Evolutionary conservation across 2,797 vertebrate species (phyloP), one percentile per base, ranked within the genome.

Genomic region (Euthynnus affinis): DNA sequence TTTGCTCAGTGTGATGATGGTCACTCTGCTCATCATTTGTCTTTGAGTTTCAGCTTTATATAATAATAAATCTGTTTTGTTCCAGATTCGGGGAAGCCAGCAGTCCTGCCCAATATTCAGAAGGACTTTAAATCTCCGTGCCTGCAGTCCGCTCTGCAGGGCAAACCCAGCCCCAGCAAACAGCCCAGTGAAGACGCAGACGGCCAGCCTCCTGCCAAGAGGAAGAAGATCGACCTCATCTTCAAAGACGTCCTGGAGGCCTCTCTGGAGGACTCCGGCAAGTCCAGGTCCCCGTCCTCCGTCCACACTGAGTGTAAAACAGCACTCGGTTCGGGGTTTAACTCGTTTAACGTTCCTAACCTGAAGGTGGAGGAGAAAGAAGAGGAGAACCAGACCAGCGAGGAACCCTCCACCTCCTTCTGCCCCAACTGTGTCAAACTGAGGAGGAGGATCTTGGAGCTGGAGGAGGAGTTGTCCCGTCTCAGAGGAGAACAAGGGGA

Each of bases 161-260:
- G 92, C 81, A 96, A 90, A 95, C 94, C 93, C 88, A 95, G 87
- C 89, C 93, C 78, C 91, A 92, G 75, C 69, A 97, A 97, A 80
- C 96, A 95, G 64, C 85, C 90, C 57, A 92, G 88, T 59, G 96
- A 97, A 0, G 97, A 98, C 63, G 91, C 92, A 2, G 97, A 98
- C 3, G 65, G 87, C 6, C 96, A 96, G 74, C 92, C 96, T 70
- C 97, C 96, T 48, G 88, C 96, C 69, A 98, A 99, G 93, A 98
- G 96, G 92, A 99, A 98, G 93, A 98, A 97, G 90, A 98, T 98
- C 3, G 97, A 98, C 88, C 96, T 98, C 71, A 97, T 98, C 84
- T 99, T 98, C 92, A 98, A 98, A 95, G 96, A 98, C 0, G 96
- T 97, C 25, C 84, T 98, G 37, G 96, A 98, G 81, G 97, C 97